Evolutionary conservation across 2,113 vertebrate genomes (phyloP).

Genomic region (Chloropsis hardwickii): DNA sequence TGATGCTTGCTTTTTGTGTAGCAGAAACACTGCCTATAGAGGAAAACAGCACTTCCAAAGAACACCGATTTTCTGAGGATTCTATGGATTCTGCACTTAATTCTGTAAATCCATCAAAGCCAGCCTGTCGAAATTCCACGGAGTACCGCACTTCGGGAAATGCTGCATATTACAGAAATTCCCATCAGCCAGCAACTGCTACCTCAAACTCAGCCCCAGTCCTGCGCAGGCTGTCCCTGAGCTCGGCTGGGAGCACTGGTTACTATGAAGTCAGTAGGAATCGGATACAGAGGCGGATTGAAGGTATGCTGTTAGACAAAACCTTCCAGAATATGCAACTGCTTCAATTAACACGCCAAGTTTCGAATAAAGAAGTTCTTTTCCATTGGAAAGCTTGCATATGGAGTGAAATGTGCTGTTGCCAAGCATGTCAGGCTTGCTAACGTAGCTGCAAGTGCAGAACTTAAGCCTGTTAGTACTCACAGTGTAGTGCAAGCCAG

Average conservation of each 20-base stretch:
- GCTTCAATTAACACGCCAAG: background rate
- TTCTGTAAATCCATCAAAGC: slow-evolving; percentile 77
- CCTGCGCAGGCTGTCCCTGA: slow-evolving; percentile 73
- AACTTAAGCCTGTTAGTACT: background rate
- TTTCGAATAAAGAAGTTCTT: background rate
- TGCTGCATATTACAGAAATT: slow-evolving; percentile 69
- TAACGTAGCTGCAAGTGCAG: background rate
- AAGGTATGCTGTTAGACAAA: slow-evolving; percentile 76
- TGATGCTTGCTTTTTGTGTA: slow-evolving; percentile 57
- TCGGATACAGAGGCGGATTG: slow-evolving; percentile 79
- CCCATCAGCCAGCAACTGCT: slow-evolving; percentile 54
- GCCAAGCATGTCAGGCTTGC: background rate
- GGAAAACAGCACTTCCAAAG: slow-evolving; percentile 79
- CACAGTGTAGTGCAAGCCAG: background rate
- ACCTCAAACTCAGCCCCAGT: slow-evolving; percentile 62
- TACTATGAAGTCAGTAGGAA: slow-evolving; percentile 72
- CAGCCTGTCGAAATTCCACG: slow-evolving; percentile 58
- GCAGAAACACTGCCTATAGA: slow-evolving; percentile 83
- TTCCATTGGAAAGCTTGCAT: background rate
- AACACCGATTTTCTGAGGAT: slow-evolving; percentile 78
- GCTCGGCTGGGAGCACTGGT: slow-evolving; percentile 49
- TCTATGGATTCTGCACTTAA: slow-evolving; percentile 82
- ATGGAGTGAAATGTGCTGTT: background rate
- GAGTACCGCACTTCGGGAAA: slow-evolving; percentile 73
- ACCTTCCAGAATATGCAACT: background rate